A percentile compares a stretch with the other conserved stretches of the same genome.
These are phyloP conservation scores for Thalassarche chlororhynchos DNA, from an alignment of 2,113 vertebrate species.

Conservation along the genomic window DNA sequence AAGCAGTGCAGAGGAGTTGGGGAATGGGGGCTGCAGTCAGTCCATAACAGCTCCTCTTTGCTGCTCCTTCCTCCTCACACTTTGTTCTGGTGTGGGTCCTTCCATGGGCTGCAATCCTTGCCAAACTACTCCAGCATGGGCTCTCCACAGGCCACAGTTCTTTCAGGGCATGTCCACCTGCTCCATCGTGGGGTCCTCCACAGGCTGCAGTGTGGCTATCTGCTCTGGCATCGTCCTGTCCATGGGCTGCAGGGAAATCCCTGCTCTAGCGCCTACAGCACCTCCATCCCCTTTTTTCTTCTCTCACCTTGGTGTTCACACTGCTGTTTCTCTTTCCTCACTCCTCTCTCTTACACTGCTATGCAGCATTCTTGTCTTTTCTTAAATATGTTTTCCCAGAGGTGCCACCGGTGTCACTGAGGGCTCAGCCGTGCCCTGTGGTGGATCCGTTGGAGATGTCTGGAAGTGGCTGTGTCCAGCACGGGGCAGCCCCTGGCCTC, in stretches of 20 bases:
- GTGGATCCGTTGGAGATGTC: not conserved
- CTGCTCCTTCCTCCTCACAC: not conserved
- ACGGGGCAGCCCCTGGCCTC: not conserved
- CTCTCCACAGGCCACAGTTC: not conserved
- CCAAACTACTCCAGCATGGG: not conserved
- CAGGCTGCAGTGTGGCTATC: not conserved
- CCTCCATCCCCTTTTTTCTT: not conserved
- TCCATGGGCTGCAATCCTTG: not conserved
- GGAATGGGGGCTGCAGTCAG: not conserved
- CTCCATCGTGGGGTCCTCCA: not conserved
- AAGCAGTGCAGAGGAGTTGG: not conserved
- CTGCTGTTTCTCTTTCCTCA: not conserved
- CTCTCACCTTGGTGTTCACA: not conserved
- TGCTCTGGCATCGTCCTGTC: not conserved
- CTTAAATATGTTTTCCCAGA: not conserved
- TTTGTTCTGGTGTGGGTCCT: not conserved
- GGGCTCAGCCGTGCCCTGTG: not conserved
- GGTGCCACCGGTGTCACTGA: rapidly evolving
- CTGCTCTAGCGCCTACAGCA: not conserved
- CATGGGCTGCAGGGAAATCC: not conserved
- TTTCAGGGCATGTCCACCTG: not conserved
- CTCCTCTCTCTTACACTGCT: not conserved
- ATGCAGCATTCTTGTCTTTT: not conserved
- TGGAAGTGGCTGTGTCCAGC: not conserved
- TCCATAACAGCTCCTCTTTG: not conserved